These are phyloP conservation scores for Trissolcus brochymenae DNA, from an alignment of 2,888 invertebrate species.

Conservation along the genomic window DNA sequence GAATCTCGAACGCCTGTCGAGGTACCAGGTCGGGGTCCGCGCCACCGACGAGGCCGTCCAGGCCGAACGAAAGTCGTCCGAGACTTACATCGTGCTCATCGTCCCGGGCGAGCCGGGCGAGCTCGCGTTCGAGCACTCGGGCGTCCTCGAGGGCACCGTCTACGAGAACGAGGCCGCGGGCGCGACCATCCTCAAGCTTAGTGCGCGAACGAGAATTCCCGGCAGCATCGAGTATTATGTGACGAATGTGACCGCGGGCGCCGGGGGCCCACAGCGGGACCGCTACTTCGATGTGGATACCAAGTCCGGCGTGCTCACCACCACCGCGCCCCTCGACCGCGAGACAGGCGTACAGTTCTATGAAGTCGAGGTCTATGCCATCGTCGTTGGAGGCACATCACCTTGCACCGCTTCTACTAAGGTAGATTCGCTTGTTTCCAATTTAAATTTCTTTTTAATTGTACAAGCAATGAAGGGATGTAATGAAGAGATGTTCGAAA, in stretches of 20 bases:
- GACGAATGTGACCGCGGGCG: slow-evolving; percentile 86
- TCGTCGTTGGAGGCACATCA: slow-evolving; percentile 82
- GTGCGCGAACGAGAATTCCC: slow-evolving; percentile 80
- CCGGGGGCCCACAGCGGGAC: slow-evolving; percentile 86
- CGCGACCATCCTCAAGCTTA: slow-evolving; percentile 88
- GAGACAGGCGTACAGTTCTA: slow-evolving; percentile 89
- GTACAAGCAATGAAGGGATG: too few relatives aligned
- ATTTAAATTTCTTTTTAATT: too few relatives aligned
- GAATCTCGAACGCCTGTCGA: slow-evolving; percentile 80
- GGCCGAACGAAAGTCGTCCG: slow-evolving; percentile 90
- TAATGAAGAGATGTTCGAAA: too few relatives aligned
- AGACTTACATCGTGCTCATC: slow-evolving; percentile 90
- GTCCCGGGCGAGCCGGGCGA: slow-evolving; percentile 80
- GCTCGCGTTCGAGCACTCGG: slow-evolving; percentile 75
- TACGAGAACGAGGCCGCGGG: slow-evolving; percentile 93
- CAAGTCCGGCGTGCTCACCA: slow-evolving; percentile 90
- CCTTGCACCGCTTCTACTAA: slow-evolving; percentile 88
- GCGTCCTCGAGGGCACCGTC: slow-evolving; percentile 85
- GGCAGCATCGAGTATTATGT: slow-evolving; percentile 92
- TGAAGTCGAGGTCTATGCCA: slow-evolving; percentile 90
- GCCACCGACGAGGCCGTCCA: slow-evolving; percentile 95
- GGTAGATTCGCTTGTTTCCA: too few relatives aligned
- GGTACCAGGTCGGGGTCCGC: slow-evolving; percentile 89
- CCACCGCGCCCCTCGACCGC: slow-evolving; percentile 88
- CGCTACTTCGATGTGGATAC: slow-evolving; percentile 94